Base-by-base conservation (phyloP, 2,797 vertebrate species). In the Danionella dracula region DNA sequence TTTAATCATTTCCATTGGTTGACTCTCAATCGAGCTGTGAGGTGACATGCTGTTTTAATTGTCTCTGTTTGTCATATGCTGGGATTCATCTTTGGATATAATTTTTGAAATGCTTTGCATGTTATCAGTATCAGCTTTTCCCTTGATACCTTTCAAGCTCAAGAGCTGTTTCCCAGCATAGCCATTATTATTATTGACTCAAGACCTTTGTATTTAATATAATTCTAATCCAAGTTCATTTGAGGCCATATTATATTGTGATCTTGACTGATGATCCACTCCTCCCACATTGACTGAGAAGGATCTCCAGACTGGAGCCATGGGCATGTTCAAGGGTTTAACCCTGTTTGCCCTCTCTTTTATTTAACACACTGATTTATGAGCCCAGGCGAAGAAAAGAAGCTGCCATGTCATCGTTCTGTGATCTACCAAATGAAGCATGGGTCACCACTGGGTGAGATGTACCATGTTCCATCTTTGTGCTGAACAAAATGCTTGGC, bases 1-100 rank as follows among this genome's bases (percentile, higher is more conserved):
- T 68, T 71, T 88, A 89, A 90, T 89, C 83, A 73, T 83, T 87
- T 86, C 86, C 86, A 87, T 82, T 83, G 76, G 76, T 74, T 27
- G 42, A 62, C 76, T 84, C 79, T 80, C 76, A 77, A 41, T 8
- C 12, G 1, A 82, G 73, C 81, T 81, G 82, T 74, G 80, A 85
- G 78, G 83, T 86, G 88, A 86, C 76, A 68, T 20, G 73, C 71
- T 80, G 82, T 78, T 48, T 55, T 73, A 5, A 31, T 9, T 32
- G 2, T 27, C 23, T 31, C 7, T 29, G 31, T 56, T 46, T 56
- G 15, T 19, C 31, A n/a, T n/a, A n/a, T n/a, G n/a, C n/a, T n/a
- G n/a, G n/a, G n/a, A n/a, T n/a, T n/a, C n/a, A n/a, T n/a, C n/a
- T n/a, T n/a, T n/a, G n/a, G n/a, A n/a, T n/a, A n/a, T n/a, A n/a